These are phyloP conservation scores for Lordiphosa stackelbergi DNA, from an alignment of 1,140 invertebrate species.

Conservation along the genomic window DNA sequence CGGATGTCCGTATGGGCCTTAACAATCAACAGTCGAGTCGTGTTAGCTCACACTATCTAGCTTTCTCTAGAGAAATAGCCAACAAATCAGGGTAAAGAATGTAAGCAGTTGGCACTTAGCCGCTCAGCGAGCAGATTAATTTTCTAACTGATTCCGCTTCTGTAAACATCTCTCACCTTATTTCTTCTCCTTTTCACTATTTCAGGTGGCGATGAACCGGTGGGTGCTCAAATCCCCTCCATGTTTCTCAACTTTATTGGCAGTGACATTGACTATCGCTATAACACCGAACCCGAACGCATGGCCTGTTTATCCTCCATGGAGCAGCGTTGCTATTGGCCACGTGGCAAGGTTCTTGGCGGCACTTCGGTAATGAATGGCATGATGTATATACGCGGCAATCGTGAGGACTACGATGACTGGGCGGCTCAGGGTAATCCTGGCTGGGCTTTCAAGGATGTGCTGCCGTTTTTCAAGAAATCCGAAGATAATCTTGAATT, in stretches of 20 bases:
- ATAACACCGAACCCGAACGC: conserved; percentile 90
- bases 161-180: not conserved
- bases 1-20: too few species aligned
- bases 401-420: conserved; percentile 91
- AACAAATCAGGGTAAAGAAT: too few species aligned
- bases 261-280: conserved; percentile 91
- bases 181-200: conserved; percentile 11
- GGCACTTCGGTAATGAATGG: conserved; percentile 97
- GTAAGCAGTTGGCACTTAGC: too few species aligned
- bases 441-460: conserved; percentile 94
- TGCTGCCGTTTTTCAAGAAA: conserved; percentile 92
- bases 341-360: conserved; percentile 91
- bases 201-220: conserved; percentile 86
- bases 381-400: conserved; percentile 97
- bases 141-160: too few species aligned
- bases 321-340: conserved; percentile 87
- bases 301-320: conserved; percentile 87
- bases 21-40: too few species aligned
- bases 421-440: conserved; percentile 92
- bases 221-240: conserved; percentile 89
- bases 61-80: too few species aligned
- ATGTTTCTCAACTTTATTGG: conserved; percentile 91
- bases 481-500: conserved; percentile 90
- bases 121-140: too few species aligned
- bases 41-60: too few species aligned